Evolutionary conservation across 2,888 invertebrate species (phyloP), one percentile per base, ranked within the genome.

Genomic region (Hyposoter didymator): DNA sequence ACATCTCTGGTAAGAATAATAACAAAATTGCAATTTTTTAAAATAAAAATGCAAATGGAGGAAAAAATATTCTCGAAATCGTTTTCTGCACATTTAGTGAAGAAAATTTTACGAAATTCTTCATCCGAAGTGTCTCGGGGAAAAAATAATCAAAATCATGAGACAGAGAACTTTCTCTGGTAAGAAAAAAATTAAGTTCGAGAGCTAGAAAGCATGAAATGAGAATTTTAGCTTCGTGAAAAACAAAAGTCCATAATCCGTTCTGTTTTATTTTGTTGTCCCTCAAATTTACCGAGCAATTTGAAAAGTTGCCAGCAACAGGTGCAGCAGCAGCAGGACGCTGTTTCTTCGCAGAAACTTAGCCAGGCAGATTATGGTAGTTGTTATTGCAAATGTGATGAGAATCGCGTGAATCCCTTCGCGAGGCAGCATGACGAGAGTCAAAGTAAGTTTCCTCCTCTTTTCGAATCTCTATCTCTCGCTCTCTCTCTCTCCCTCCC

Each of bases 331-430:
- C 43, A 28, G 28, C 28, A 75, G 19, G 47, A 45, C 55, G 12
- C 32, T 78, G 22, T 55, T 67, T 67, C 74, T 62, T 52, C 70
- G n/a, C n/a, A 84, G 72, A 75, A 82, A 82, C 49, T 78, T 86
- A 22, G 74, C 76, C 17, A 82, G 67, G 47, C 67, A 78, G 45
- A 85, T 76, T 45, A 87, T 64, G 14, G 67, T 72, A 28, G 75
- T 79, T 28, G 86, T 84, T 72, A 87, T 55, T 62, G 85, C 84
- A 70, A 84, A 82, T 72, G 78, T 73, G 28, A 86, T 74, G 49
- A 86, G 78, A 84, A 86, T 55, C 66, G 80, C 82, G 72, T 86
- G 87, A 74, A 84, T 80, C 85, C 78, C 85, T 78, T 82, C 82
- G 64, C 78, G 86, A 67, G 78, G 73, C 70, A 86, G 82, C 87